Base-by-base conservation (phyloP, 2,888 invertebrate genomes). In the Chironomus tentans region DNA sequence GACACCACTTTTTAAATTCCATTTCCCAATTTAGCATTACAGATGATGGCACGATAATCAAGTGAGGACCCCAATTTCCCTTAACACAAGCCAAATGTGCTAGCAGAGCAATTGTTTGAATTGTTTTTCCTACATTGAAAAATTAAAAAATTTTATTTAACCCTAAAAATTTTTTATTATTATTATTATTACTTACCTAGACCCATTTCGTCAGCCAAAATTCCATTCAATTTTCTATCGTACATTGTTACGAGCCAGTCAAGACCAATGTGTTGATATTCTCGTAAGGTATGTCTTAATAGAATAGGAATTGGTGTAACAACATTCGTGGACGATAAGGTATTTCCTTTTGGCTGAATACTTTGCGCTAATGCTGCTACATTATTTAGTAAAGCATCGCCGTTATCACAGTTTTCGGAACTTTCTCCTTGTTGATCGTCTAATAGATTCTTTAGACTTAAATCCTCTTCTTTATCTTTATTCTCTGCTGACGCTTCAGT, bases 21-120 rank as follows among this genome's bases (percentile, higher is more conserved):
- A 98, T 96, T 86, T 99, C 99, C 99, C 99, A 99, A 86, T 99
- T 99, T 78, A 99, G 88, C 93, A 99, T 97, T 72, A 99, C 98
- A 79, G 98, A 98, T 15, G 99, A 99, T 77, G 99, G 99, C 79
- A 99, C 99, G 78, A 99, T 94, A 79, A 99, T 97, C 24, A 99
- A 87, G 88, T 99, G 99, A 76, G 99, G 99, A 47, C 99, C 99
- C 99, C 99, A 99, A 82, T 95, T 92, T 79, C 87, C 88, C 84
- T 81, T 79, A 81, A 95, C 95, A 80, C 95, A 94, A 22, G 98
- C 98, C 79, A 98, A 86, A 86, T 98, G 97, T 24, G 97, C 95
- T 78, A 98, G 85, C 78, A 98, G 86, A 7, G 97, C 94, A 80
- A 98, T 97, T 0, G 97, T 98, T 87, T 97, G 98, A 81, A 98